A percentile compares a stretch with the other conserved stretches of the same genome.
Evolutionary conservation across 2,888 invertebrate species (phyloP).

Genomic region (Clistopyga incitator): DNA sequence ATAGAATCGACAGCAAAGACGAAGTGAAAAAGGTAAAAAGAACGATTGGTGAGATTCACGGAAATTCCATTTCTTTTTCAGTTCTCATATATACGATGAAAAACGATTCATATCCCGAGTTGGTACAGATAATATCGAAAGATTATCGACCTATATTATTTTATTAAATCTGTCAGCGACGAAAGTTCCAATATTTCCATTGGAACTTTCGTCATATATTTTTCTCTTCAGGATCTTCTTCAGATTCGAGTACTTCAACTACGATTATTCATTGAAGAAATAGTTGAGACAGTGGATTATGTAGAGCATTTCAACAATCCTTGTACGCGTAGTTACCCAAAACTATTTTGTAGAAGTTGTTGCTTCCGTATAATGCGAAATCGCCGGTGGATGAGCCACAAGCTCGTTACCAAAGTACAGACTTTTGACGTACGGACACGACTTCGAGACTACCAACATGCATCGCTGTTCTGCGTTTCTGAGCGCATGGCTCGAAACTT

Average conservation of each 20-base stretch:
- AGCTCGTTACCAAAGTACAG: constrained; percentile 15
- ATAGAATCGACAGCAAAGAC: background rate
- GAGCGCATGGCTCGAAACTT: constrained; percentile 13
- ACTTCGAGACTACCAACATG: constrained; percentile 19
- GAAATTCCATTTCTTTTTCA: background rate
- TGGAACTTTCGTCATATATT: background rate
- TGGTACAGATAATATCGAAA: background rate
- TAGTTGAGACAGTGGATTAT: background rate
- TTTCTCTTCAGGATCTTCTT: background rate
- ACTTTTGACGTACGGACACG: constrained; percentile 24
- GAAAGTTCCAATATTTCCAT: background rate
- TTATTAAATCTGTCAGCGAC: background rate
- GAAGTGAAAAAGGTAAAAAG: background rate
- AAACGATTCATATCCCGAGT: background rate
- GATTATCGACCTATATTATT: background rate
- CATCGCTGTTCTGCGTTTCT: constrained; percentile 18
- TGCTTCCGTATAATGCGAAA: background rate
- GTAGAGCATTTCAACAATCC: background rate
- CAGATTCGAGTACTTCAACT: background rate
- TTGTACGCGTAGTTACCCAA: background rate
- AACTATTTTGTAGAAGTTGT: constrained; percentile 3
- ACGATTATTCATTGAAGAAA: background rate
- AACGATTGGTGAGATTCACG: background rate
- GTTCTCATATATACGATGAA: background rate
- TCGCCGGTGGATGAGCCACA: background rate